Evolutionary conservation across 2,797 vertebrate species (phyloP).

Genomic region (Gymnopithys bicolor): DNA sequence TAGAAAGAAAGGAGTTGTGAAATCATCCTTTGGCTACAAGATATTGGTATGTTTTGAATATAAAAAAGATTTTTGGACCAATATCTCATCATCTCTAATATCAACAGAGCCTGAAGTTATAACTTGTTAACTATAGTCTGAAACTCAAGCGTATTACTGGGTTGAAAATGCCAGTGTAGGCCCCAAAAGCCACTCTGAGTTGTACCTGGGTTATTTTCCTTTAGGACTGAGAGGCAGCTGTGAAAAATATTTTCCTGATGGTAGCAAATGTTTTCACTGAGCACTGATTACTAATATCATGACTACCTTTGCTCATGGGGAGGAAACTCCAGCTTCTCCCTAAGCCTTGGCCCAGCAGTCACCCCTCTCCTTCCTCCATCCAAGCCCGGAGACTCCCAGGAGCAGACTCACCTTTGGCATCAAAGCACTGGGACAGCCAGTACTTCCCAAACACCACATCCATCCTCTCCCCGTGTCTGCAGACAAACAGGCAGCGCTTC

Average conservation of each 20-base stretch:
- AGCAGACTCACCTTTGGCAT: constrained; percentile 89
- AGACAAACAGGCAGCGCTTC: constrained; percentile 94
- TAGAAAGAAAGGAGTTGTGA: not conserved
- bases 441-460: constrained; percentile 98
- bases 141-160: not conserved
- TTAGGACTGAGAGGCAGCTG: not conserved
- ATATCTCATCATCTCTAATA: not conserved
- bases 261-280: not conserved
- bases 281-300: not conserved
- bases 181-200: not conserved
- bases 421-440: constrained; percentile 97
- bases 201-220: not conserved
- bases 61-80: not conserved
- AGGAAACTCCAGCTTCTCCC: not conserved
- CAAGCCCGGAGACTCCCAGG: not conserved
- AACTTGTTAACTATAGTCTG: not conserved
- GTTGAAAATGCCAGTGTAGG: not conserved
- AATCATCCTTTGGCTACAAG: not conserved
- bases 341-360: not conserved
- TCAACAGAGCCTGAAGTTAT: not conserved
- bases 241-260: not conserved
- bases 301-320: not conserved
- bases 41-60: not conserved
- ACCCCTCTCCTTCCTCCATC: not conserved
- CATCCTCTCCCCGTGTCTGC: constrained; percentile 97